Evolutionary conservation across 2,888 invertebrate species (phyloP), one percentile per base, ranked within the genome.

Genomic region (Pterostichus niger): DNA sequence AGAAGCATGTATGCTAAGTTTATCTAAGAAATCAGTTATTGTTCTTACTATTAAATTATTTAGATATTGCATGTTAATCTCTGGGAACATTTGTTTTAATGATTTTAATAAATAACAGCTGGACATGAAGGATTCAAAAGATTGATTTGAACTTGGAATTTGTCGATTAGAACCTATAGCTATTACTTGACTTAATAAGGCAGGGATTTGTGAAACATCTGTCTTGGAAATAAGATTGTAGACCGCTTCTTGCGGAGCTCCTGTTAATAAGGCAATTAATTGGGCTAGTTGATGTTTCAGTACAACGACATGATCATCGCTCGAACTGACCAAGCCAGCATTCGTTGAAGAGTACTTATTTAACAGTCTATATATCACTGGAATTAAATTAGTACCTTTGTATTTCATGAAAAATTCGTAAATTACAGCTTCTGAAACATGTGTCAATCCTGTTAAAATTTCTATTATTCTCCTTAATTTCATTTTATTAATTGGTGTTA

Each of bases 81-180:
- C 35, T 5, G 64, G 64, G 64, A 35, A 64, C 35, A 64, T 64
- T 64, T 35, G 35, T 64, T 64, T 64, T 13, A 64, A 35, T 4
- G n/a, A 35, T 4, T n/a, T 11, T 35, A 64, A 33, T 64, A 64
- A 64, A 64, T 33, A 24, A 64, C 64, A 64, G 35, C 35, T 64
- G 35, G 7, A n/a, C n/a, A 64, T 35, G 10, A 35, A 2, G 1
- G 33, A 35, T 7, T 64, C 33, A n/a, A 64, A 35, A 35, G 64
- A 64, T n/a, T 49, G 11, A 64, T 64, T 64, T 35, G 11, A 17
- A 59, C 10, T 2, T 24, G 9, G 0, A 24, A 59, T 11, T 10
- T 24, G 7, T 59, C 24, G 31, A 31, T 59, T 64, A 6, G 64
- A 64, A n/a, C n/a, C n/a, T 35, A 35, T n/a, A 2, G 0, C 11